A percentile compares a stretch with the other conserved stretches of the same genome.
phyloP scores from a whole-genome alignment of 2,113 vertebrate genomes.

The Vulpes vulpes region DNA sequence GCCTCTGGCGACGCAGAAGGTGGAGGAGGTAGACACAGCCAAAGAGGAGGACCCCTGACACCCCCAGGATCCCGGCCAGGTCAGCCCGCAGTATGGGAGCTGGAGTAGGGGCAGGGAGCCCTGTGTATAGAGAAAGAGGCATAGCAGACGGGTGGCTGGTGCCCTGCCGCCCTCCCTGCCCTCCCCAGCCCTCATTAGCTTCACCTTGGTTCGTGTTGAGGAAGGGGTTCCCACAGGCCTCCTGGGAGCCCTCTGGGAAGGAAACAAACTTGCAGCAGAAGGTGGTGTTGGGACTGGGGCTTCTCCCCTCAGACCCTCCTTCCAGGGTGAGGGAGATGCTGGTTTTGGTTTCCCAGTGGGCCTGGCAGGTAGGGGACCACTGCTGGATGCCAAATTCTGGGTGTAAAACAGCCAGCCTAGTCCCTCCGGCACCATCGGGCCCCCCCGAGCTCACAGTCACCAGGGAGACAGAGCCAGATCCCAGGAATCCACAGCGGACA shows the following conservation, averaged over 20 bases:
- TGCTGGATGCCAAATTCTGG: not conserved
- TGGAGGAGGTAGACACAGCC: conserved; percentile 55
- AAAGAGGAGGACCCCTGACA: conserved; percentile 36
- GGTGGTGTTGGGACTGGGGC: conserved; percentile 22
- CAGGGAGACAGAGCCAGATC: conserved; percentile 46
- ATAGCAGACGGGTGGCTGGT: not conserved
- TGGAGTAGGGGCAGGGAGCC: not conserved
- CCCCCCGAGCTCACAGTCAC: conserved; percentile 61
- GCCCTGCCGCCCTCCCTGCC: accelerated
- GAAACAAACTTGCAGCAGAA: conserved; percentile 74
- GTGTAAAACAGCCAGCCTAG: conserved; percentile 66
- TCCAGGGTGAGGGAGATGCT: conserved; percentile 64
- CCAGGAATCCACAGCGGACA: conserved; percentile 71
- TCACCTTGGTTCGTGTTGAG: conserved; percentile 61
- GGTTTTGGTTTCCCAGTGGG: conserved; percentile 60
- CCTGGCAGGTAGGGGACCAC: conserved; percentile 6
- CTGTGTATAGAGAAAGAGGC: conserved; percentile 15
- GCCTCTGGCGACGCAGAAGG: conserved; percentile 22
- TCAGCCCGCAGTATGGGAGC: not conserved
- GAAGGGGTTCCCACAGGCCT: conserved; percentile 31
- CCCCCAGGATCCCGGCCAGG: conserved; percentile 63
- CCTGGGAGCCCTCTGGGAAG: conserved; percentile 70
- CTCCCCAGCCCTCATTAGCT: not conserved
- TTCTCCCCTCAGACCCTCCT: not conserved
- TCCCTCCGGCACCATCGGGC: not conserved